phyloP scores from a whole-genome alignment of 2,888 invertebrate species.

The Zygaena filipendulae region DNA sequence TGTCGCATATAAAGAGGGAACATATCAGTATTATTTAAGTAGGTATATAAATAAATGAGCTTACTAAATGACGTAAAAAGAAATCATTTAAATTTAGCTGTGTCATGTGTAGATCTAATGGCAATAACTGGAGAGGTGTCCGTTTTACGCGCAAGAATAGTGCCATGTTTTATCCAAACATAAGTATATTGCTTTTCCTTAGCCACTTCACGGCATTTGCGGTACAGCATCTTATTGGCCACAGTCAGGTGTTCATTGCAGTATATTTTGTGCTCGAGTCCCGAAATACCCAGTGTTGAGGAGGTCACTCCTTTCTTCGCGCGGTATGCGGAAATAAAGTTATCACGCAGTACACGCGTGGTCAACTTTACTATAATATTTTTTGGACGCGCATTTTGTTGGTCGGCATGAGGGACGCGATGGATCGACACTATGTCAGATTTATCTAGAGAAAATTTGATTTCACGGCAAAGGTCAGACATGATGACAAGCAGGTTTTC shows the following conservation, averaged over 20 bases:
- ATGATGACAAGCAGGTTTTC: constrained; percentile 1
- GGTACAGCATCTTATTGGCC: constrained; percentile 4
- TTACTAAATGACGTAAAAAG: too few species aligned
- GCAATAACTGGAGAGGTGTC: constrained; percentile 7
- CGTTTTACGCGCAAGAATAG: constrained; percentile 4
- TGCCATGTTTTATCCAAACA: constrained; percentile 6
- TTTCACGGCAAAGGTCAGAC: too few species aligned
- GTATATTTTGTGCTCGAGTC: not conserved
- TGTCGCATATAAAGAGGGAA: too few species aligned
- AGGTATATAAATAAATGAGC: too few species aligned
- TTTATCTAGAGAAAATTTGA: too few species aligned
- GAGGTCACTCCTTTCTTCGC: not conserved
- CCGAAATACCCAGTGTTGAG: not conserved
- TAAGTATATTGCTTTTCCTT: constrained; percentile 4
- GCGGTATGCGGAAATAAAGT: constrained; percentile 1
- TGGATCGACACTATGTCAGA: constrained; percentile 1
- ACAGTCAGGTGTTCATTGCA: constrained; percentile 3
- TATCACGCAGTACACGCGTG: too few species aligned
- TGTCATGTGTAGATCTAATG: constrained; percentile 2
- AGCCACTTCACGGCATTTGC: constrained; percentile 4
- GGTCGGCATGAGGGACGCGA: constrained; percentile 1
- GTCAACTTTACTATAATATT: constrained; percentile 3
- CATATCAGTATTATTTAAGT: too few species aligned
- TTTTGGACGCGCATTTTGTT: constrained; percentile 1
- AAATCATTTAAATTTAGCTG: constrained; percentile 1